Base-by-base conservation (phyloP, 2,113 vertebrate genomes). In the Anolis sagrei region DNA sequence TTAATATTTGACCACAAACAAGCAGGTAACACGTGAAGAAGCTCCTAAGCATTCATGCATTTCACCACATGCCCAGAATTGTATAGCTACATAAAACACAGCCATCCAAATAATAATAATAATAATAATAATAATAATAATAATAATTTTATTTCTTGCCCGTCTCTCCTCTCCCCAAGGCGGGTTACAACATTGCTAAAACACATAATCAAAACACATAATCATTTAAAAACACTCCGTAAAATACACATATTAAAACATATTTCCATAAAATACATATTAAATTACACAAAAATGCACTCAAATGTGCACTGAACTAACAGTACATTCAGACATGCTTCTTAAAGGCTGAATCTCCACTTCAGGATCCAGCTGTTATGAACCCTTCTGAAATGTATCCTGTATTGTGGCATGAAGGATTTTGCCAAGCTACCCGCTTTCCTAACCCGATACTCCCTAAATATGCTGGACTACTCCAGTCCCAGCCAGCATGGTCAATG, bases 1-100 rank as follows among this genome's bases (percentile, higher is more conserved):
- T 86, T 86, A 86, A 86, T 80, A 86, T 74, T 69, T 80, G 10
- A 51, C 58, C 70, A 75, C 77, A 80, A 74, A 66, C 58, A 34
- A 86, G 84, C 34, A 19, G 34, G 32, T 32, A 66, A 73, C 39
- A 29, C 29, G 54, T 86, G 77, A 80, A 64, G 51, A 80, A 80
- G 77, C 75, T 86, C 58, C 78, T 62, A 34, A 39, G n/a, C 39
- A 86, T 64, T 74, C 54, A 51, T 80, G 19, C 23, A 34, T 64
- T 51, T 48, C 61, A 66, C 34, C 51, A 61, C 27, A 85, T 79
- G 29, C 44, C 51, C 84, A 48, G 69, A 48, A 79, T 58, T 36
- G 14, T 64, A 9, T 29, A 61, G 36, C 27, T 36, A 70, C 51
- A 32, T 72, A 77, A 68, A 54, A 19, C 3, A n/a, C 34, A 58